These are phyloP conservation scores for Oreohelix idahoensis DNA, from an alignment of 1,140 invertebrate species.

Conservation along the genomic window DNA sequence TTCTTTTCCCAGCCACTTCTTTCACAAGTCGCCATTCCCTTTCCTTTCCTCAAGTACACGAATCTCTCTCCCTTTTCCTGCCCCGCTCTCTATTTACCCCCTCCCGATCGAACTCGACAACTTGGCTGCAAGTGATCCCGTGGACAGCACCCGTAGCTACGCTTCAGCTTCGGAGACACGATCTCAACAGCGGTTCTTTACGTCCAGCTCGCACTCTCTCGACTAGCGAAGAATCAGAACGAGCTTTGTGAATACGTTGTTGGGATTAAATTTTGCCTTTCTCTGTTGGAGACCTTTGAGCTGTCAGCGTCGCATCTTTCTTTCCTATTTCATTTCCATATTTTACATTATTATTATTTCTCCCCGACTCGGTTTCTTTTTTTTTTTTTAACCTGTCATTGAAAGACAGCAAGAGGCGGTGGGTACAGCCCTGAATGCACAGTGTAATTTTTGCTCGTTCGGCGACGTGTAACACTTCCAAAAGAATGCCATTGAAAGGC, in stretches of 20 bases:
- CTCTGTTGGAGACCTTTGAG: background rate
- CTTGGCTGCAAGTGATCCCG: background rate
- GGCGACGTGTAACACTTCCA: background rate
- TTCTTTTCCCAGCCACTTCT: slow-evolving; percentile 1
- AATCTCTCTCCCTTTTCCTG: background rate
- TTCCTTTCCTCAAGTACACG: background rate
- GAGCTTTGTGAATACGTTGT: slow-evolving; percentile 2
- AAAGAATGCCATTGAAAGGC: background rate
- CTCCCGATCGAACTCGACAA: background rate
- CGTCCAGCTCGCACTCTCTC: background rate
- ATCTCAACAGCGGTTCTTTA: background rate
- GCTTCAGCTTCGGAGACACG: background rate
- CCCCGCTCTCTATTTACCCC: background rate
- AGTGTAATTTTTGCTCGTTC: background rate
- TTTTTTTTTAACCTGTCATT: background rate
- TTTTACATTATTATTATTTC: slow-evolving; percentile 10
- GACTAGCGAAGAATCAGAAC: background rate
- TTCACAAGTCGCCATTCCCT: background rate
- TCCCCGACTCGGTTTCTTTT: too few relatives aligned
- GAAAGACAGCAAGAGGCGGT: background rate
- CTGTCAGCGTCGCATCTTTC: slow-evolving; percentile 31
- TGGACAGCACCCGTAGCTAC: background rate
- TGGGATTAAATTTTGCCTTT: background rate
- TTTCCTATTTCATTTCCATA: slow-evolving; percentile 46
- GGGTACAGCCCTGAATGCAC: background rate